These are phyloP conservation scores for Orgyia antiqua DNA, from an alignment of 2,888 invertebrate genomes.

Conservation along the genomic window DNA sequence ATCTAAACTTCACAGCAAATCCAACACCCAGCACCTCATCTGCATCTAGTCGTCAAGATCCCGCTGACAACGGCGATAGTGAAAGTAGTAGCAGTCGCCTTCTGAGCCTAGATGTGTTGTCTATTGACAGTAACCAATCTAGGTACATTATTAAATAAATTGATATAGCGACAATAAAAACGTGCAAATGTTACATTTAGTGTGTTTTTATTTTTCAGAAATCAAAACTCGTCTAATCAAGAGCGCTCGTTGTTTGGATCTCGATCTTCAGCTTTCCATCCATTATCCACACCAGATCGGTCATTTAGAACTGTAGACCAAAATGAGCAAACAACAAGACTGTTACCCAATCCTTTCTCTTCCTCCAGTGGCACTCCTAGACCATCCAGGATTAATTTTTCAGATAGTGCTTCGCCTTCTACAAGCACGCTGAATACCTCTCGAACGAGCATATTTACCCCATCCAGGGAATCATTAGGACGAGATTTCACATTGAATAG, in stretches of 20 bases:
- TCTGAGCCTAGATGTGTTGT: conserved; percentile 54
- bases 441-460: conserved; percentile 60
- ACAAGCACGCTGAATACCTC: conserved; percentile 40
- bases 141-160: conserved; percentile 28
- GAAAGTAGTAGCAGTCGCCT: conserved; percentile 38
- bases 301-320: conserved; percentile 48
- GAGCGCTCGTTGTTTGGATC: conserved; percentile 55
- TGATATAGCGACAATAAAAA: not conserved
- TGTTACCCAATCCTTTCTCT: conserved; percentile 64
- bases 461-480: conserved; percentile 39
- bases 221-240: conserved; percentile 35
- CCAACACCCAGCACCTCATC: conserved; percentile 40
- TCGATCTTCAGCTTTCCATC: conserved; percentile 63
- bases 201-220: conserved; percentile 30
- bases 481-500: conserved; percentile 37
- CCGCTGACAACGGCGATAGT: conserved; percentile 38
- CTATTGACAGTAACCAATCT: conserved; percentile 47
- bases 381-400: conserved; percentile 32
- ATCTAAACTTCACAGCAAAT: no score
- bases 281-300: conserved; percentile 44
- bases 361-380: conserved; percentile 38
- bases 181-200: not conserved
- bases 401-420: conserved; percentile 26
- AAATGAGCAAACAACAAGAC: conserved; percentile 45
- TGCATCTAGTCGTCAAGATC: conserved; percentile 23